phyloP scores from a whole-genome alignment of 2,888 invertebrate genomes.

The Drosophila yooni region DNA sequence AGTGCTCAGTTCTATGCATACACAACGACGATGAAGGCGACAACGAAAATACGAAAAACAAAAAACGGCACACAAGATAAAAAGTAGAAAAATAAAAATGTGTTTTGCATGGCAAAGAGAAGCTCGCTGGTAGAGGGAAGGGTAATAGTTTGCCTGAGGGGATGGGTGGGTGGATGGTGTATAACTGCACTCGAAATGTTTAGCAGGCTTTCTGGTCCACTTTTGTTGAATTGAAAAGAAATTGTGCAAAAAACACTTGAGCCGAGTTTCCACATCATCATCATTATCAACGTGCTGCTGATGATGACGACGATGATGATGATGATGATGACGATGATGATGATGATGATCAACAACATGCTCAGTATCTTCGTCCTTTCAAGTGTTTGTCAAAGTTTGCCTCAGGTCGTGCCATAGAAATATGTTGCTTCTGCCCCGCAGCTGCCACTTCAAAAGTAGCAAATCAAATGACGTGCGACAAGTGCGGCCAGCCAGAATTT shows the following conservation, averaged over 20 bases:
- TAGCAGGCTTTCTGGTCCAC: constrained; percentile 69
- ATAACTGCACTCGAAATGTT: constrained; percentile 49
- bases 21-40: constrained; percentile 53
- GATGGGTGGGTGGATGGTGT: not conserved
- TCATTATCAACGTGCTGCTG: constrained; percentile 12
- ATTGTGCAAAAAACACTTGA: constrained; percentile 79
- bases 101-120: constrained; percentile 63
- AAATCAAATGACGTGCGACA: constrained; percentile 76
- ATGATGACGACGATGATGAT: constrained; percentile 16
- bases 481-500: constrained; percentile 57
- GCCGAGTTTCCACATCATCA: constrained; percentile 47
- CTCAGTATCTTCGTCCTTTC: constrained; percentile 38
- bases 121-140: not conserved
- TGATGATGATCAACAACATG: constrained; percentile 19
- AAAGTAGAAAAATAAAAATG: constrained; percentile 11
- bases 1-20: constrained; percentile 65
- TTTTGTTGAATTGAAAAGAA: constrained; percentile 79
- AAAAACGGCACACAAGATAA: constrained; percentile 54
- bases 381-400: constrained; percentile 77
- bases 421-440: constrained; percentile 42
- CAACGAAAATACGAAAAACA: constrained; percentile 68
- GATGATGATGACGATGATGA: not conserved
- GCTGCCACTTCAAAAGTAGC: constrained; percentile 63
- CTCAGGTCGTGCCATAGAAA: constrained; percentile 60
- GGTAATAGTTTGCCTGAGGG: constrained; percentile 14